Conservation (phyloP, 1,140 invertebrate species). For the Kradibia gibbosae region DNA sequence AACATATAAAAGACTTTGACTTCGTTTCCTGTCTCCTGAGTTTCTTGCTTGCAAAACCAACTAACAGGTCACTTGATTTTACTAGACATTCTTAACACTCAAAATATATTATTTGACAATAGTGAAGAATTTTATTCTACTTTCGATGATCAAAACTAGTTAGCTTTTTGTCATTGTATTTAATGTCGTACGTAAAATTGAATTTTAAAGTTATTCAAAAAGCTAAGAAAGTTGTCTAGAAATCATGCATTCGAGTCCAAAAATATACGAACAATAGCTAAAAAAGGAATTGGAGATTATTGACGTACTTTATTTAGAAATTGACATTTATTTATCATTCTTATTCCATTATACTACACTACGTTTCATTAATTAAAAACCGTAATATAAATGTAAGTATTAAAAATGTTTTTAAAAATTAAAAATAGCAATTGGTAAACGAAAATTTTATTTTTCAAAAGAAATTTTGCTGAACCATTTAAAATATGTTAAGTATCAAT, state of each 20-base stretch:
- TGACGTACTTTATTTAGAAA: too few relatives aligned
- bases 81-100: neutral
- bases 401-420: too few relatives aligned
- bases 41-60: slow-evolving; percentile 12
- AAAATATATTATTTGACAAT: slow-evolving; percentile 37
- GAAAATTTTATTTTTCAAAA: neutral
- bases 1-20: slow-evolving; percentile 21
- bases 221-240: slow-evolving; percentile 1
- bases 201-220: slow-evolving; percentile 40
- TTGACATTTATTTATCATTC: too few relatives aligned
- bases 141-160: slow-evolving; percentile 46
- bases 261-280: neutral
- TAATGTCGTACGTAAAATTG: slow-evolving; percentile 9
- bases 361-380: too few relatives aligned
- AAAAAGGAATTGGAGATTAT: too few relatives aligned
- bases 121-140: slow-evolving; percentile 36
- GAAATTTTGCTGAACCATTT: neutral
- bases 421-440: too few relatives aligned
- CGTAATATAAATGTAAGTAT: too few relatives aligned
- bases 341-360: too few relatives aligned
- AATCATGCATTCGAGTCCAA: slow-evolving; percentile 7
- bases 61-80: slow-evolving; percentile 22
- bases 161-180: slow-evolving; percentile 4
- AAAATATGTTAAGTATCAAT: neutral
- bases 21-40: slow-evolving; percentile 34